These are phyloP conservation scores for Campylomormyrus numenius DNA, from an alignment of 2,113 vertebrate species.

Conservation along the genomic window DNA sequence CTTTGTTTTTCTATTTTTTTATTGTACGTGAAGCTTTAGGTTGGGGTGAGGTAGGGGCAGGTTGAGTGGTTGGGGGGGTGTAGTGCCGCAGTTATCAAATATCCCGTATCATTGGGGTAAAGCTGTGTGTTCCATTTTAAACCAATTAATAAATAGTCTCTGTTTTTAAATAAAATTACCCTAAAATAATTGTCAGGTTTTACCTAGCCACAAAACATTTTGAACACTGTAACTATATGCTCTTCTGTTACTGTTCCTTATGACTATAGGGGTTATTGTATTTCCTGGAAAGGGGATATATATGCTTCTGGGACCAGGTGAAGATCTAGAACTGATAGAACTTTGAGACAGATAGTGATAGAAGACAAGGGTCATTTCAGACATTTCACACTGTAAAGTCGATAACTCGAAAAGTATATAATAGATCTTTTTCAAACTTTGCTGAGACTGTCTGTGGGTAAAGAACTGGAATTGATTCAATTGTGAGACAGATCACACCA, in stretches of 20 bases:
- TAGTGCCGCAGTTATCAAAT: too few relatives aligned
- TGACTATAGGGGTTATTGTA: background rate
- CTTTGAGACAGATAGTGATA: background rate
- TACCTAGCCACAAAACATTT: background rate
- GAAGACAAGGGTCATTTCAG: background rate
- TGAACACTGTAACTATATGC: background rate
- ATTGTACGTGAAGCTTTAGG: too few relatives aligned
- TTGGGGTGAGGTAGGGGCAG: too few relatives aligned
- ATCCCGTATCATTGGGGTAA: background rate
- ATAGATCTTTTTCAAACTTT: background rate
- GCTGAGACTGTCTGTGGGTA: background rate
- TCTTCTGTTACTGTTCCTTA: background rate
- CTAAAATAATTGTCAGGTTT: background rate
- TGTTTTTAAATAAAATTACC: background rate
- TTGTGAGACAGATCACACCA: background rate
- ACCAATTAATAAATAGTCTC: background rate
- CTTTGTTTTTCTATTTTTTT: too few relatives aligned
- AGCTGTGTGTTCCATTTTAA: background rate
- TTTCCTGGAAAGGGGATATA: background rate
- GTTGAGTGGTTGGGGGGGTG: too few relatives aligned
- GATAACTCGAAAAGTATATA: background rate
- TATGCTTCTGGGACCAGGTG: background rate
- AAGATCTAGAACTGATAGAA: background rate
- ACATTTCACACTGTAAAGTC: background rate
- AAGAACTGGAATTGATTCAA: background rate